phyloP scores from a whole-genome alignment of 2,888 invertebrate species.

The Lepidochitona cinerea region DNA sequence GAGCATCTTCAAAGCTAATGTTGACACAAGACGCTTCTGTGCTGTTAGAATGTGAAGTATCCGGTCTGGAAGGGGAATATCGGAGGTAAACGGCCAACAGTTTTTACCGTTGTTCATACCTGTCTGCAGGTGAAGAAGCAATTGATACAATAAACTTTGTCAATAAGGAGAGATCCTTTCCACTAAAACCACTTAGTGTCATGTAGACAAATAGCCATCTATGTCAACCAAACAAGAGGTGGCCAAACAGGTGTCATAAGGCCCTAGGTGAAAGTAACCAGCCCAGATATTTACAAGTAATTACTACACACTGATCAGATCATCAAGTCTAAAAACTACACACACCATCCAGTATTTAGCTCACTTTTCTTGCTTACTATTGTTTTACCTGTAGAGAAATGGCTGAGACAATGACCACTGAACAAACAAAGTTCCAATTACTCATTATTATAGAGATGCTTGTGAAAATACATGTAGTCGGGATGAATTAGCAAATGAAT shows the following conservation, averaged over 20 bases:
- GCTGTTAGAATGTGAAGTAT: neutral
- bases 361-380: too few relatives aligned
- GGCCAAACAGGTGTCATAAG: neutral
- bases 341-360: too few relatives aligned
- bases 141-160: constrained; percentile 4
- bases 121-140: neutral
- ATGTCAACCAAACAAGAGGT: neutral
- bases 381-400: too few relatives aligned
- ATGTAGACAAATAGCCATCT: neutral
- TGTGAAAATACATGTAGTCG: too few relatives aligned
- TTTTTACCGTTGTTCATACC: neutral
- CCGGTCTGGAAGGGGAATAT: neutral
- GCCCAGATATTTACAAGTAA: too few relatives aligned
- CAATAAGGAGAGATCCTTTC: neutral
- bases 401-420: too few relatives aligned
- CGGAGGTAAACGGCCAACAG: neutral
- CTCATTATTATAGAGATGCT: too few relatives aligned
- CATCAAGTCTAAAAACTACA: too few relatives aligned
- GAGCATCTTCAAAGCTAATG: neutral
- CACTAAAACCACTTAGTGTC: neutral
- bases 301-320: too few relatives aligned
- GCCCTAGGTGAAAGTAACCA: too few relatives aligned
- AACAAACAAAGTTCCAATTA: too few relatives aligned
- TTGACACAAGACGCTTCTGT: neutral
- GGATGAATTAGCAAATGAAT: too few relatives aligned